These are phyloP conservation scores for Ascidia mentula DNA, from an alignment of 23 tunicate genomes.

Conservation along the genomic window DNA sequence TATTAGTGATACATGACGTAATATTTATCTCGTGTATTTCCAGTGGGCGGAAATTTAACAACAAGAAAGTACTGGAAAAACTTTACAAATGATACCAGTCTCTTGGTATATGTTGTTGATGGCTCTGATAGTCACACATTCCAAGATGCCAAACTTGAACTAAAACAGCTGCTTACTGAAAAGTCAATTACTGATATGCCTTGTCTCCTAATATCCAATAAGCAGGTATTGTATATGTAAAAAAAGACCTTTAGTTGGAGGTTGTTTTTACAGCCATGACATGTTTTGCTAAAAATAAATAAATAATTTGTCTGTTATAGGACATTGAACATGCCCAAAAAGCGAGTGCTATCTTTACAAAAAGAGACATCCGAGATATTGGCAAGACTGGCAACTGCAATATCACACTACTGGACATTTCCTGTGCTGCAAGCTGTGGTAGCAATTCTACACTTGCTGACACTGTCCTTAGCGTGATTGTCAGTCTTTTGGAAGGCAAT, in stretches of 20 bases:
- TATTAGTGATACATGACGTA: too few species aligned
- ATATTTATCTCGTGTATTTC: too few species aligned
- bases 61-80: slow-evolving; percentile 45
- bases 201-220: slow-evolving; percentile 40
- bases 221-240: slow-evolving; percentile 22
- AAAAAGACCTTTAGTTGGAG: background rate
- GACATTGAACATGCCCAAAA: slow-evolving; percentile 29
- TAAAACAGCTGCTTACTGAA: slow-evolving; percentile 21
- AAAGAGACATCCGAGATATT: slow-evolving; percentile 15
- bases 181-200: slow-evolving; percentile 1
- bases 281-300: background rate
- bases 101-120: slow-evolving; percentile 48
- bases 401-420: slow-evolving; percentile 33
- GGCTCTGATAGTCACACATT: slow-evolving; percentile 15
- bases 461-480: slow-evolving; percentile 19
- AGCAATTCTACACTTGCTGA: slow-evolving; percentile 9
- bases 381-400: slow-evolving; percentile 19
- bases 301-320: background rate
- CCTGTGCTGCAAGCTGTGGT: slow-evolving; percentile 1
- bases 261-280: background rate
- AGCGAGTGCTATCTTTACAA: slow-evolving; percentile 14
- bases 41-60: slow-evolving; percentile 42
- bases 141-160: slow-evolving; percentile 26
- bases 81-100: slow-evolving; percentile 26
- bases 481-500: slow-evolving; percentile 16